Evolutionary conservation across 2,113 vertebrate genomes (phyloP).

Genomic region (Tenrec ecaudatus): DNA sequence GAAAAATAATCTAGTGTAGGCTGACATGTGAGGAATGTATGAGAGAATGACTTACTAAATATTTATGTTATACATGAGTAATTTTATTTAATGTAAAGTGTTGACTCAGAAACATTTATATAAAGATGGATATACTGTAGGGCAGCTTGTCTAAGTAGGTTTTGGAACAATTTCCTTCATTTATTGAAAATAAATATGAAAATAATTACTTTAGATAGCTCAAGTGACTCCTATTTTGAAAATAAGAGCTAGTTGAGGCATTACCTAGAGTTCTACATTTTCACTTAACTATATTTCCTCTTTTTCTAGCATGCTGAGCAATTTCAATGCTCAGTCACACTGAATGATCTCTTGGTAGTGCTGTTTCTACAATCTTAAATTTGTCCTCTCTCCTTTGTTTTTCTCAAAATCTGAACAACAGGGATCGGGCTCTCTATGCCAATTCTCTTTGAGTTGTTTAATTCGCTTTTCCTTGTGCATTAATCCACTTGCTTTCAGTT

Average conservation of each 20-base stretch:
- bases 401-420: not conserved
- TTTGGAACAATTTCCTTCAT: conserved; percentile 7
- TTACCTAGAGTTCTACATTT: not conserved
- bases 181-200: conserved; percentile 11
- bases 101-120: conserved; percentile 32
- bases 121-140: conserved; percentile 52
- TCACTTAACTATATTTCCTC: not conserved
- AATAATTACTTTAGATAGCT: not conserved
- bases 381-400: not conserved
- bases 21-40: conserved; percentile 9
- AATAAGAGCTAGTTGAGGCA: not conserved
- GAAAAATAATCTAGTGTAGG: not conserved
- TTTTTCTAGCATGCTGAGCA: not conserved
- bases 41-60: not conserved
- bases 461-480: not conserved
- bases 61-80: conserved; percentile 35
- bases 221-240: not conserved
- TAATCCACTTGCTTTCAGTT: conserved; percentile 11
- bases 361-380: not conserved
- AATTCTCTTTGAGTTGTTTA: not conserved
- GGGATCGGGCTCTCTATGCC: not conserved
- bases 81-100: conserved; percentile 37
- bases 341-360: not conserved
- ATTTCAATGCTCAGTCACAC: not conserved
- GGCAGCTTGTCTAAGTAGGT: not conserved